Conservation (phyloP, 2,888 invertebrate genomes). For the Panzeria rudis region DNA sequence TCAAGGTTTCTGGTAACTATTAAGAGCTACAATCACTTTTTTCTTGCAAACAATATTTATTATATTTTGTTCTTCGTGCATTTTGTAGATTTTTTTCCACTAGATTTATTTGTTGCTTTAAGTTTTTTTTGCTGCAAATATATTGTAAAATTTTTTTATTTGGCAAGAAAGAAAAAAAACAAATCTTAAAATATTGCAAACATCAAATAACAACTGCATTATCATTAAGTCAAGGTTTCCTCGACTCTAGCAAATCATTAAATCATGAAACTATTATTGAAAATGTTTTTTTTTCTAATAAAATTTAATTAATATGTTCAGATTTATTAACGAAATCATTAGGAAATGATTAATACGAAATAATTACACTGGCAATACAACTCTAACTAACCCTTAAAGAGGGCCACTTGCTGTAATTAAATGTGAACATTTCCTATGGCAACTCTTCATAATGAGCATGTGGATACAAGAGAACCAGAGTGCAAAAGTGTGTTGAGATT, state of each 20-base stretch:
- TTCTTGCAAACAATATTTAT: slow-evolving; percentile 55
- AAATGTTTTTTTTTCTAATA: slow-evolving; percentile 10
- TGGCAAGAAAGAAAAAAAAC: slow-evolving; percentile 7
- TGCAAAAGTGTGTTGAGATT: not conserved
- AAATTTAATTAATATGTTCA: slow-evolving; percentile 13
- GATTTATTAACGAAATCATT: slow-evolving; percentile 25
- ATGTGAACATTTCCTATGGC: slow-evolving; percentile 5
- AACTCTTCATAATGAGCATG: not conserved
- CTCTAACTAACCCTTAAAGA: not conserved
- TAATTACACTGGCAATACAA: not conserved
- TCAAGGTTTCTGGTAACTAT: slow-evolving; percentile 65
- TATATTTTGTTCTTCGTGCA: slow-evolving; percentile 32
- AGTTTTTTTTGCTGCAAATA: slow-evolving; percentile 32
- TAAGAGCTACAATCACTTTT: slow-evolving; percentile 70
- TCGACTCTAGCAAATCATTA: slow-evolving; percentile 33
- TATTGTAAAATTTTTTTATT: slow-evolving; percentile 47
- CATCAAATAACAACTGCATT: slow-evolving; percentile 42
- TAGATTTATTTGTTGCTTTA: slow-evolving; percentile 21
- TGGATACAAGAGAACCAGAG: not conserved
- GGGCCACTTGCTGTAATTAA: slow-evolving; percentile 19
- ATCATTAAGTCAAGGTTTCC: slow-evolving; percentile 65
- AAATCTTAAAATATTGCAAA: slow-evolving; percentile 15
- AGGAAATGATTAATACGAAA: slow-evolving; percentile 8
- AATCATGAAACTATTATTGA: not conserved
- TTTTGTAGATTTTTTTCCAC: slow-evolving; percentile 26